Conservation (phyloP, 2,797 vertebrate species). For the Sylvia borin region DNA sequence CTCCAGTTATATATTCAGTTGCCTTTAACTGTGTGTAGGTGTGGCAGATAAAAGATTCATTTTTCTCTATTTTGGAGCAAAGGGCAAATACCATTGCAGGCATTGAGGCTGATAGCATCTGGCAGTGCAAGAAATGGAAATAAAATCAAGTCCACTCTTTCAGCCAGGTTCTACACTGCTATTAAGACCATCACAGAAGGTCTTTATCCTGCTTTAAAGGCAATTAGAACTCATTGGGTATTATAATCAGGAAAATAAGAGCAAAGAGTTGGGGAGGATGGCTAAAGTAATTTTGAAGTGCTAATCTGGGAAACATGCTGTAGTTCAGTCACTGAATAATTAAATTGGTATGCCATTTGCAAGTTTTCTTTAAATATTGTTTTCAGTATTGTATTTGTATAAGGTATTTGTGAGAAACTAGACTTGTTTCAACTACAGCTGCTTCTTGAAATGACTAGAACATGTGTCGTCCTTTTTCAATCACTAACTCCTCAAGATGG, state of each 20-base stretch:
- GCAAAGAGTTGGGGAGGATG: neutral
- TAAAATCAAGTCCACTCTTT: neutral
- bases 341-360: neutral
- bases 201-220: neutral
- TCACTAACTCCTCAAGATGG: neutral
- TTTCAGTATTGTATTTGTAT: neutral
- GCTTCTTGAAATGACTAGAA: neutral
- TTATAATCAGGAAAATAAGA: neutral
- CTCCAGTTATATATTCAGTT: neutral
- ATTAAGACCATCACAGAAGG: neutral
- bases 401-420: neutral
- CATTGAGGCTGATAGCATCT: neutral
- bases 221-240: neutral
- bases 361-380: neutral
- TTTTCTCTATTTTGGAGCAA: neutral
- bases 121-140: neutral
- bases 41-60: neutral
- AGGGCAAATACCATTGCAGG: neutral
- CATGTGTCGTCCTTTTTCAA: neutral
- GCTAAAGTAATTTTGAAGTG: neutral
- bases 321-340: neutral
- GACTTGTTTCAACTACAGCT: neutral
- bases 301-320: neutral
- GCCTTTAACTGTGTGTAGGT: neutral
- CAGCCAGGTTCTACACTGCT: neutral